phyloP scores from a whole-genome alignment of 2,797 vertebrate species.

The Bradypodion pumilum region DNA sequence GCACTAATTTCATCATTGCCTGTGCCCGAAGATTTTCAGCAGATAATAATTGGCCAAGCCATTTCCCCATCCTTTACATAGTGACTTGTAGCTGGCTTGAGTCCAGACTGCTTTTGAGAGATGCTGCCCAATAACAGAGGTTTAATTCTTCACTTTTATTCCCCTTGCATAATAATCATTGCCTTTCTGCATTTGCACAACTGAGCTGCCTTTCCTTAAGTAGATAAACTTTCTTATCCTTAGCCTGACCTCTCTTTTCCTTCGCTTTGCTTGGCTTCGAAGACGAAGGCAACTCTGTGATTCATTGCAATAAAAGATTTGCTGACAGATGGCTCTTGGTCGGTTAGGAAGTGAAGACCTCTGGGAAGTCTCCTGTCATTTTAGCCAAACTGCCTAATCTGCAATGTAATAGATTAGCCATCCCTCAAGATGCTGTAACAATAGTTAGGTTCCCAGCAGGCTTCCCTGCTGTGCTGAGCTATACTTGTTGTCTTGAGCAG shows the following conservation, averaged over 20 bases:
- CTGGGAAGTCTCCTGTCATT: conserved; percentile 57
- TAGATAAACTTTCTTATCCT: conserved; percentile 33
- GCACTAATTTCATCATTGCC: conserved; percentile 26
- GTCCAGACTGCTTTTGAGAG: conserved; percentile 15
- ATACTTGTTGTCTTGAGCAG: background rate
- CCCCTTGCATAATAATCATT: conserved; percentile 22
- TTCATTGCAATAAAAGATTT: conserved; percentile 53
- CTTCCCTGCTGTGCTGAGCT: background rate
- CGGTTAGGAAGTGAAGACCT: conserved; percentile 55
- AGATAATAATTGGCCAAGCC: conserved; percentile 29
- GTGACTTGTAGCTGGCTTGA: conserved; percentile 17
- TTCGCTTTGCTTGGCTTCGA: conserved; percentile 30
- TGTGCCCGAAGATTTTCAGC: conserved; percentile 25
- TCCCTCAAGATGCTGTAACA: conserved; percentile 42
- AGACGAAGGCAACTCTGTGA: conserved; percentile 32
- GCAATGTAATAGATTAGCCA: conserved; percentile 45
- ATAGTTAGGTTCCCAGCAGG: conserved; percentile 11
- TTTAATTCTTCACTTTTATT: conserved; percentile 33
- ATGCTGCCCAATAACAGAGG: conserved; percentile 7
- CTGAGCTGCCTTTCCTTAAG: conserved; percentile 4
- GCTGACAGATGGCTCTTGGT: conserved; percentile 57
- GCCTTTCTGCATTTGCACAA: background rate
- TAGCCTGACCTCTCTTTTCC: conserved; percentile 4
- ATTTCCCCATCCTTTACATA: conserved; percentile 27
- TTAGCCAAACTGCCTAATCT: conserved; percentile 58